phyloP scores from a whole-genome alignment of 2,113 vertebrate species.

The Phaetusa simplex region DNA sequence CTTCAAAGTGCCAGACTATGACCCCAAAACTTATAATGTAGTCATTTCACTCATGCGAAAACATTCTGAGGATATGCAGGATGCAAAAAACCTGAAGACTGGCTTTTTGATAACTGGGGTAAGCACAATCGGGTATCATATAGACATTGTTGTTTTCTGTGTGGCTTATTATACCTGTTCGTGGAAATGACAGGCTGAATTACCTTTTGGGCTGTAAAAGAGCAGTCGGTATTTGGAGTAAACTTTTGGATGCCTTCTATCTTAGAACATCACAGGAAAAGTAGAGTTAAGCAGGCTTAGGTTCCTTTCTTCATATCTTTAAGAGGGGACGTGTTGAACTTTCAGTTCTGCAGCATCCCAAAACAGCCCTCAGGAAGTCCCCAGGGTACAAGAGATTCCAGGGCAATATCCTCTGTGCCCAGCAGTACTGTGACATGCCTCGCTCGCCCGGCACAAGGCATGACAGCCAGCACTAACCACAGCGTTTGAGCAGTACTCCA shows the following conservation, averaged over 20 bases:
- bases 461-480: background rate
- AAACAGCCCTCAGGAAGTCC: background rate
- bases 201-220: background rate
- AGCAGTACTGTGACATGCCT: background rate
- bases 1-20: conserved; percentile 62
- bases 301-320: background rate
- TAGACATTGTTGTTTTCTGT: background rate
- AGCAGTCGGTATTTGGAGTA: background rate
- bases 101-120: conserved; percentile 66
- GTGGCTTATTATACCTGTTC: background rate
- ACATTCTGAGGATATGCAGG: background rate
- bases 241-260: background rate
- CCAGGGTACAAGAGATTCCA: background rate
- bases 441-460: background rate
- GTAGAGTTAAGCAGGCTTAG: background rate
- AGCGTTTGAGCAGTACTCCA: background rate
- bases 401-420: background rate
- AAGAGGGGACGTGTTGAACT: background rate
- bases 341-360: background rate
- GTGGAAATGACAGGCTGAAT: background rate
- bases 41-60: conserved; percentile 65
- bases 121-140: background rate
- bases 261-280: background rate
- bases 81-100: background rate
- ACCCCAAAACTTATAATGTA: conserved; percentile 25